Conservation (phyloP, 2,888 invertebrate genomes). For the Clanis bilineata region DNA sequence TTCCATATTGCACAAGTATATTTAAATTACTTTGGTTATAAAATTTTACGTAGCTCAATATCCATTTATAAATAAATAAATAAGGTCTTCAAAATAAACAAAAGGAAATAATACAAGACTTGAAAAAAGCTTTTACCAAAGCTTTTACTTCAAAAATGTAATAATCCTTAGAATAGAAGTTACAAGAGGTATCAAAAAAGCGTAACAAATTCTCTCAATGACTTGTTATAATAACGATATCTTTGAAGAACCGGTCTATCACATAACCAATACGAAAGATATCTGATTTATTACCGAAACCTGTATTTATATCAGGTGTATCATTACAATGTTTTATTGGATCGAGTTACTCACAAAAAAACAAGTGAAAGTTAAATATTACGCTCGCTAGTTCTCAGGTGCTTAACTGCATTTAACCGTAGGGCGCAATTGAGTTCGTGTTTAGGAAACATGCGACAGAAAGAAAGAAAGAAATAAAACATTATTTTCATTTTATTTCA, state of each 20-base stretch:
- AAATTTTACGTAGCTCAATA: no score
- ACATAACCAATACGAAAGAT: neutral
- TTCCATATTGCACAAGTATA: no score
- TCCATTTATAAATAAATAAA: no score
- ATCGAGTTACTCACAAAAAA: conserved; percentile 43
- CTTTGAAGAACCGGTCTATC: conserved; percentile 1
- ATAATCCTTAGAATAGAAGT: no score
- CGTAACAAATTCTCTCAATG: neutral
- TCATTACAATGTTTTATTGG: conserved; percentile 15
- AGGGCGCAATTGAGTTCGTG: conserved; percentile 15
- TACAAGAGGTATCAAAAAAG: neutral
- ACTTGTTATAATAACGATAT: neutral
- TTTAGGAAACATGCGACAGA: neutral
- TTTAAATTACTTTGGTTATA: no score
- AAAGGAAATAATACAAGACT: no score
- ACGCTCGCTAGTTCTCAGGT: conserved; percentile 25
- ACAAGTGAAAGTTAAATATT: conserved; percentile 53
- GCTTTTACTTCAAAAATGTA: no score
- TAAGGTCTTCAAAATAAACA: no score
- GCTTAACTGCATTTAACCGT: conserved; percentile 16
- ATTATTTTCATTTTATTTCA: neutral
- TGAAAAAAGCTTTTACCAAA: no score
- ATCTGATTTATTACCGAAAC: conserved; percentile 17
- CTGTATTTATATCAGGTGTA: conserved; percentile 18
- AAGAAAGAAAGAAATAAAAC: neutral